phyloP scores from a whole-genome alignment of 2,888 invertebrate genomes.

The Drosophila paucipuncta region DNA sequence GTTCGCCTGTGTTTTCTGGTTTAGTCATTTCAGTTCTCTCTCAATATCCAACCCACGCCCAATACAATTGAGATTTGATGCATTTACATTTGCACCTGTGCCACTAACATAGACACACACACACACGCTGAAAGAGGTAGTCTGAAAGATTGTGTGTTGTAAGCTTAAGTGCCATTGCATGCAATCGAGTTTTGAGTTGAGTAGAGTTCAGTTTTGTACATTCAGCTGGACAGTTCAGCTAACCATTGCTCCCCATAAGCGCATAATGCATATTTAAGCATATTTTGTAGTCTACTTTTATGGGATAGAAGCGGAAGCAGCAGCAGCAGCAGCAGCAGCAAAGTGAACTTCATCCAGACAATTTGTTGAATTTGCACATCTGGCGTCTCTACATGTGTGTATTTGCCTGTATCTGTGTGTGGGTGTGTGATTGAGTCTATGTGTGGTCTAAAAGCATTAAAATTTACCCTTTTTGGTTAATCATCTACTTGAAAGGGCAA shows the following conservation, averaged over 20 bases:
- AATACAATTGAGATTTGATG: constrained; percentile 73
- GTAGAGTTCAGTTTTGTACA: constrained; percentile 51
- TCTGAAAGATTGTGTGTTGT: constrained; percentile 59
- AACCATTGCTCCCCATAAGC: constrained; percentile 56
- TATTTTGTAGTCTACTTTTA: constrained; percentile 77
- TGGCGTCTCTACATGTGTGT: constrained; percentile 1
- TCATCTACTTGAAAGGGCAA: constrained; percentile 14
- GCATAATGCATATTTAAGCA: constrained; percentile 80
- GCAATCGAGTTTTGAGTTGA: constrained; percentile 69
- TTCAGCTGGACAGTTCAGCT: constrained; percentile 31
- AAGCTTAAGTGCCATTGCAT: constrained; percentile 81
- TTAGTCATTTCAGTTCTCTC: constrained; percentile 13
- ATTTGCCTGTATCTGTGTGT: background rate
- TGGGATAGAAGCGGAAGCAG: constrained; percentile 38
- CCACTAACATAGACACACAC: constrained; percentile 21
- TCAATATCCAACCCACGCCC: constrained; percentile 39
- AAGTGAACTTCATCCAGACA: constrained; percentile 74
- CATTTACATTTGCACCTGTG: constrained; percentile 77
- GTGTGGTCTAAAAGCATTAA: constrained; percentile 3
- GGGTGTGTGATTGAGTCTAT: background rate
- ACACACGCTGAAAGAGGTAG: constrained; percentile 2
- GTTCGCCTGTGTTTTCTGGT: constrained; percentile 16
- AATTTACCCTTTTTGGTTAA: constrained; percentile 19
- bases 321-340: constrained; percentile 19
- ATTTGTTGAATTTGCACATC: constrained; percentile 52